Evolutionary conservation across 2,113 vertebrate species (phyloP).

Genomic region (Euleptes europaea): DNA sequence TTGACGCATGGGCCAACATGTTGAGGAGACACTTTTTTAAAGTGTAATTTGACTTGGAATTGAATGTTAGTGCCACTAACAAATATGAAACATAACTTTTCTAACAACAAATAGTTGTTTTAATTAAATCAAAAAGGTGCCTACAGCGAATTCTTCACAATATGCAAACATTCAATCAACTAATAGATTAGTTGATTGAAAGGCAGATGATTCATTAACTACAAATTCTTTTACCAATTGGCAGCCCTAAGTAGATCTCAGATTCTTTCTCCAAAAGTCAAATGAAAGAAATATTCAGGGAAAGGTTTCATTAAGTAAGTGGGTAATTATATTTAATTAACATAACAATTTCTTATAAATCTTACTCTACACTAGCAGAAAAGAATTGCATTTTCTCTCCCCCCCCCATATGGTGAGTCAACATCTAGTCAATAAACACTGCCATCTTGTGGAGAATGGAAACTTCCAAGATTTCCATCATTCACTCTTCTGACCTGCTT

Average conservation of each 20-base stretch:
- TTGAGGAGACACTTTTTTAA: not conserved
- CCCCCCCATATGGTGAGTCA: not conserved
- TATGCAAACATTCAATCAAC: not conserved
- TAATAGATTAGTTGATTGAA: not conserved
- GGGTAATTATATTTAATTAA: not conserved
- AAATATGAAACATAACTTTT: not conserved
- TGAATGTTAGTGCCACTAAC: not conserved
- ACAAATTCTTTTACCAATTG: not conserved
- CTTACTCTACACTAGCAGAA: not conserved
- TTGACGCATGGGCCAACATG: not conserved
- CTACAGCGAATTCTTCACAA: too few relatives aligned
- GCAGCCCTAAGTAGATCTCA: not conserved
- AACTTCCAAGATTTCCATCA: not conserved
- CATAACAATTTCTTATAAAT: not conserved
- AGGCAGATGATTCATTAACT: not conserved
- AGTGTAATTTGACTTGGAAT: not conserved
- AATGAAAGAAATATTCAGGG: not conserved
- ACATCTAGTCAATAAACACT: constrained; percentile 18
- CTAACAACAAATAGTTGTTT: not conserved
- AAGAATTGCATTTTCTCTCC: not conserved
- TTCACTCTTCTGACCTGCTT: rapidly evolving
- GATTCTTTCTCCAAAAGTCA: not conserved
- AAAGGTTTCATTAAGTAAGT: not conserved
- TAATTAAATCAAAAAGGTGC: not conserved
- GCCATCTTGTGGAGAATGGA: constrained; percentile 30